phyloP scores from a whole-genome alignment of 2,888 invertebrate genomes.

The Rhamnusium bicolor region DNA sequence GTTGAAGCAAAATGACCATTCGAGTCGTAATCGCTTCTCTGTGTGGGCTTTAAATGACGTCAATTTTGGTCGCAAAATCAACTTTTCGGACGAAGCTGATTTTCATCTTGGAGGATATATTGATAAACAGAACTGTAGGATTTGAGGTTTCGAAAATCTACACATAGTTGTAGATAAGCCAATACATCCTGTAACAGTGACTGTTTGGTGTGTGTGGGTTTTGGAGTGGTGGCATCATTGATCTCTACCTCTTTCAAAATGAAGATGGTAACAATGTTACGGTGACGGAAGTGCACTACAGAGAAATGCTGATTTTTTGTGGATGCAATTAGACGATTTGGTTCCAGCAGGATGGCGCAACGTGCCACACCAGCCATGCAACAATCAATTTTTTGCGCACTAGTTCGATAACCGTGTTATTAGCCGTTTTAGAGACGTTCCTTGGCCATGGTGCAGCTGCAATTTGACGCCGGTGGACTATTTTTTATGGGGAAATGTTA shows the following conservation, averaged over 20 bases:
- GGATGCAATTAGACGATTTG: constrained; percentile 2
- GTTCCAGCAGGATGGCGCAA: constrained; percentile 37
- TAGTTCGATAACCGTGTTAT: constrained; percentile 18
- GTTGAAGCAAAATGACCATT: neutral
- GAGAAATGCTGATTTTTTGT: constrained; percentile 25
- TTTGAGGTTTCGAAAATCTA: neutral
- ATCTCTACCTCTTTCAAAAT: constrained; percentile 3
- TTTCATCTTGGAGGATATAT: neutral
- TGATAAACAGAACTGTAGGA: neutral
- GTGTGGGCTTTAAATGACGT: constrained; percentile 23
- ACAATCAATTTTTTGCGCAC: constrained; percentile 34
- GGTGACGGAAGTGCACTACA: constrained; percentile 30
- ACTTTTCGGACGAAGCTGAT: neutral
- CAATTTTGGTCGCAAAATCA: neutral
- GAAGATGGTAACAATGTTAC: constrained; percentile 30
- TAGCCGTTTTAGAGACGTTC: neutral
- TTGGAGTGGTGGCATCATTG: constrained; percentile 36
- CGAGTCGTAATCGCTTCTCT: neutral
- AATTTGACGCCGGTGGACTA: neutral
- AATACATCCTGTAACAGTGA: constrained; percentile 18
- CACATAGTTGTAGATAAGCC: neutral
- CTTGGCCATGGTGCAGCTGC: neutral
- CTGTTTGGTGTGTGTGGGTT: constrained; percentile 31
- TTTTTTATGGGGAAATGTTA: neutral
- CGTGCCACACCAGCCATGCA: constrained; percentile 36